Conservation (phyloP, 2,797 vertebrate genomes). For the Trichosurus vulpecula region DNA sequence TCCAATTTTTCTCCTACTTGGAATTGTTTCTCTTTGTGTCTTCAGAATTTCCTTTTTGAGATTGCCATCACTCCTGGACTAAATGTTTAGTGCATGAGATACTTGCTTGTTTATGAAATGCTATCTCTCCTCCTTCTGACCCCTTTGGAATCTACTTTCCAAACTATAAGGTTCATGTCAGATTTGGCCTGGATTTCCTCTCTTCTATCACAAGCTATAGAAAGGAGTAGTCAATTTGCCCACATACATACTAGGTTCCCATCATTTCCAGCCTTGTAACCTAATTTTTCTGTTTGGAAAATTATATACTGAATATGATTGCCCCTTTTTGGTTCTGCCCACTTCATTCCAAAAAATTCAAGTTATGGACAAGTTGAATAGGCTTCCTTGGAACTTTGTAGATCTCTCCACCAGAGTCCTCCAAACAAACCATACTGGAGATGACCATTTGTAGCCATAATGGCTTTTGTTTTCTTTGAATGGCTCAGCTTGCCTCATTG, state of each 20-base stretch:
- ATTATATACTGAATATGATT: neutral
- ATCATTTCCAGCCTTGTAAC: neutral
- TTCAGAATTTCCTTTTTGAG: neutral
- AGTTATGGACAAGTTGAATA: neutral
- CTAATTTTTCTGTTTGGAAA: neutral
- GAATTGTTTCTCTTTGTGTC: neutral
- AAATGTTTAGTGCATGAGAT: neutral
- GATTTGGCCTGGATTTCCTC: neutral
- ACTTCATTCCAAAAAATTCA: neutral
- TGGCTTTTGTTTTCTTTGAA: too few relatives aligned
- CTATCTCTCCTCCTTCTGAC: neutral
- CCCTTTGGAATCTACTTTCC: neutral
- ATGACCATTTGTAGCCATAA: too few relatives aligned
- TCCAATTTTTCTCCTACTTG: neutral
- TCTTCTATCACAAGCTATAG: neutral
- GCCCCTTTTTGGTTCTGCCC: neutral
- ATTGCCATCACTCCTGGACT: neutral
- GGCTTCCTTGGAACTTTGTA: neutral
- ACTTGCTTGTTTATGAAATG: neutral
- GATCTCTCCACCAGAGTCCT: neutral
- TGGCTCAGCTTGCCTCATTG: too few relatives aligned
- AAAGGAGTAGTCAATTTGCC: neutral
- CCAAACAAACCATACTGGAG: neutral
- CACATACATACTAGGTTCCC: neutral
- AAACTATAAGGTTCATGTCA: neutral